These are phyloP conservation scores for Hyposmocoma kahamanoa DNA, from an alignment of 1,140 invertebrate genomes.

Conservation along the genomic window DNA sequence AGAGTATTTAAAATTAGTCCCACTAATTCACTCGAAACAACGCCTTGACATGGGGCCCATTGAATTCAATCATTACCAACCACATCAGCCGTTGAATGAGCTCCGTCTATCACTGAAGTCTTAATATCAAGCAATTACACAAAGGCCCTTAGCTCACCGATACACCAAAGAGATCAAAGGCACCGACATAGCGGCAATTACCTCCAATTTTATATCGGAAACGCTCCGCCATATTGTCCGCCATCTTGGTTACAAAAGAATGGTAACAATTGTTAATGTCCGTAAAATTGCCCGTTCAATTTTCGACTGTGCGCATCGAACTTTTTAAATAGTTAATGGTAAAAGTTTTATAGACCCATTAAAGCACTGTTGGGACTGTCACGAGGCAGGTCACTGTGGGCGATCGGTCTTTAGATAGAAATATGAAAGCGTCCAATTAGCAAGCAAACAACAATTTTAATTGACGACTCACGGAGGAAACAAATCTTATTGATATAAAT, in stretches of 20 bases:
- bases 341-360: background rate
- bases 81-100: background rate
- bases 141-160: background rate
- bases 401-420: conserved; percentile 11
- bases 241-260: conserved; percentile 5
- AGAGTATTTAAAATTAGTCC: background rate
- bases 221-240: background rate
- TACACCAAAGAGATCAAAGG: background rate
- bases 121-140: conserved; percentile 1
- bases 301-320: conserved; percentile 6
- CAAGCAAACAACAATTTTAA: background rate
- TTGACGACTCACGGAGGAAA: too few relatives aligned
- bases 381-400: conserved; percentile 3
- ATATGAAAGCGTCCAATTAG: conserved; percentile 13
- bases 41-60: background rate
- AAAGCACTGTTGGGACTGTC: too few relatives aligned
- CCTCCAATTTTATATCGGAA: conserved; percentile 2
- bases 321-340: conserved; percentile 2
- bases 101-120: background rate
- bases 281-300: conserved; percentile 9
- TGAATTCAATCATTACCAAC: too few relatives aligned
- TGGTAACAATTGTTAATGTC: conserved; percentile 11
- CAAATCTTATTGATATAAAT: too few relatives aligned
- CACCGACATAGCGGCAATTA: background rate
- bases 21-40: background rate